phyloP scores from a whole-genome alignment of 2,888 invertebrate genomes.

The Dasysyrphus tricinctus region DNA sequence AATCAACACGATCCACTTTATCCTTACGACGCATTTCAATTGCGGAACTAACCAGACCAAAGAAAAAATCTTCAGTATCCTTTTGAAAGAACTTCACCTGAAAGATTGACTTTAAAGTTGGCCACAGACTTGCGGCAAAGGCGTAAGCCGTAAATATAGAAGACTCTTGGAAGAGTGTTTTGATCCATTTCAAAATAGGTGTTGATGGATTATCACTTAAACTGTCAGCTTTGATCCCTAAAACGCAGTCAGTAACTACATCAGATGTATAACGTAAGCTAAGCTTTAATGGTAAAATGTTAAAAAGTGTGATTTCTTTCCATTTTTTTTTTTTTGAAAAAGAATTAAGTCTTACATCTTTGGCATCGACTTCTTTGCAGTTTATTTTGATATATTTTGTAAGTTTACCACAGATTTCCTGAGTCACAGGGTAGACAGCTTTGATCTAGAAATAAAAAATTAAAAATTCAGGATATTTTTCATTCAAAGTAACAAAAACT shows the following conservation, averaged over 20 bases:
- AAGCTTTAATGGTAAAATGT: background rate
- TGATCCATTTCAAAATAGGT: conserved; percentile 76
- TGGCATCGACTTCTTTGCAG: background rate
- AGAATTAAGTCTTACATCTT: background rate
- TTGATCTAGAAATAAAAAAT: conserved; percentile 79
- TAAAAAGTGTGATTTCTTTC: no score
- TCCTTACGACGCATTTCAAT: conserved; percentile 76
- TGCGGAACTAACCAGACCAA: conserved; percentile 4
- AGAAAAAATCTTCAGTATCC: conserved; percentile 39
- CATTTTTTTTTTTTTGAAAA: background rate
- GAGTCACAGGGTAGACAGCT: conserved; percentile 82
- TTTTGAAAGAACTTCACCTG: conserved; percentile 2
- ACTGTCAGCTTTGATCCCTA: conserved; percentile 80
- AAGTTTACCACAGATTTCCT: conserved; percentile 81
- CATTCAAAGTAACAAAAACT: no score
- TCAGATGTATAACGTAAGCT: conserved; percentile 78
- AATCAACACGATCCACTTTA: conserved; percentile 78
- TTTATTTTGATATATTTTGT: conserved; percentile 79
- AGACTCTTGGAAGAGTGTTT: conserved; percentile 62
- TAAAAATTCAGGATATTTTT: background rate
- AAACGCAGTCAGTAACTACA: conserved; percentile 80
- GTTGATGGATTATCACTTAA: conserved; percentile 76
- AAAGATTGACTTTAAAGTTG: conserved; percentile 3
- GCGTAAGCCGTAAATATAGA: background rate
- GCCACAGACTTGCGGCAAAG: background rate